Evolutionary conservation across 2,888 invertebrate genomes (phyloP).

Genomic region (Sympetrum striolatum): DNA sequence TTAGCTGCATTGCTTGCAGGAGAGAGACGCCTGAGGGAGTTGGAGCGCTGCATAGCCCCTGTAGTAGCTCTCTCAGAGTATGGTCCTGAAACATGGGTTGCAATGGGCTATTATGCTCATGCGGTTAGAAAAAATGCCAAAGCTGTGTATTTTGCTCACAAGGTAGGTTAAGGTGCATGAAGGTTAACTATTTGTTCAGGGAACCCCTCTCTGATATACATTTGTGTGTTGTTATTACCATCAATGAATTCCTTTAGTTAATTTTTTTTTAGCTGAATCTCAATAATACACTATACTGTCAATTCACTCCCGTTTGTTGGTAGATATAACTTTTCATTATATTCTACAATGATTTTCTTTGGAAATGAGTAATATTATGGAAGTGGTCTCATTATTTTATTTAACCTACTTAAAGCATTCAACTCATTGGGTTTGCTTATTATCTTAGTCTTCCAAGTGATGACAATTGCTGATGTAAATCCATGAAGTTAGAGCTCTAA

Average conservation of each 20-base stretch:
- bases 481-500: no score
- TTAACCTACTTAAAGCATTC: no score
- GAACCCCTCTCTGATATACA: background rate
- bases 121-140: conserved; percentile 70
- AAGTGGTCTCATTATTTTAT: no score
- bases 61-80: conserved; percentile 62
- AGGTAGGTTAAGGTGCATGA: conserved; percentile 57
- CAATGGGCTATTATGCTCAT: conserved; percentile 72
- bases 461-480: no score
- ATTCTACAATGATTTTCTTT: no score
- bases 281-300: no score
- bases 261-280: no score
- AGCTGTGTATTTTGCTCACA: conserved; percentile 76
- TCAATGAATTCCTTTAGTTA: background rate
- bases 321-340: no score
- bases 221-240: background rate
- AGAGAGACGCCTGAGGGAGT: conserved; percentile 66
- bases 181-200: background rate
- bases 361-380: no score
- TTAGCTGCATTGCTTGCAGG: conserved; percentile 68
- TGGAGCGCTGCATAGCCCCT: conserved; percentile 68
- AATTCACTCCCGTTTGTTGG: no score
- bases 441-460: no score
- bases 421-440: no score
- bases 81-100: conserved; percentile 76